These are phyloP conservation scores for Tineola bisselliella DNA, from an alignment of 2,888 invertebrate species.

Conservation along the genomic window DNA sequence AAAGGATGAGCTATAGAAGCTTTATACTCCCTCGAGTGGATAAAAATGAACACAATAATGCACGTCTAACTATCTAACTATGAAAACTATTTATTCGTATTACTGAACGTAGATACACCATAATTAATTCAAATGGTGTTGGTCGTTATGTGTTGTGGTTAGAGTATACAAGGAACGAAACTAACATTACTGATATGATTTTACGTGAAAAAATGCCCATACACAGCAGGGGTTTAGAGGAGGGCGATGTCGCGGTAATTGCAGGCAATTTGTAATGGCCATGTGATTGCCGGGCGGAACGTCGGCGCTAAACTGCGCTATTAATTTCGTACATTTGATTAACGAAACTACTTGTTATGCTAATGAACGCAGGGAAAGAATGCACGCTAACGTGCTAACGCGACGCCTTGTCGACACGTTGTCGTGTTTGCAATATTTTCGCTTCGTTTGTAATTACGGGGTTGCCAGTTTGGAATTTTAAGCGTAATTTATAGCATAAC, in stretches of 20 bases:
- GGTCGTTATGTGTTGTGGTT: neutral
- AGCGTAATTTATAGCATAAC: constrained; percentile 12
- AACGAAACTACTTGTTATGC: constrained; percentile 67
- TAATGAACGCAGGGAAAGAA: constrained; percentile 64
- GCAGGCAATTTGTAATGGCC: constrained; percentile 62
- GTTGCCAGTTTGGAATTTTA: constrained; percentile 18
- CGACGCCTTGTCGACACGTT: constrained; percentile 59
- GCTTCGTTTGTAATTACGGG: constrained; percentile 48
- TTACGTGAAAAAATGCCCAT: constrained; percentile 6
- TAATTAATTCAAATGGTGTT: too few species aligned
- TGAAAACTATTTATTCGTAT: neutral
- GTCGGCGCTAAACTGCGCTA: constrained; percentile 62
- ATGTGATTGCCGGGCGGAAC: constrained; percentile 62
- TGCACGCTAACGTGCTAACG: constrained; percentile 59
- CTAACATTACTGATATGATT: neutral
- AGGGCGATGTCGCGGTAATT: constrained; percentile 51
- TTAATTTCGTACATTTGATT: constrained; percentile 69
- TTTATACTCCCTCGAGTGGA: constrained; percentile 53
- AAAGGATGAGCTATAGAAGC: constrained; percentile 56
- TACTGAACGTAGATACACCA: neutral
- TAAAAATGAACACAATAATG: constrained; percentile 37
- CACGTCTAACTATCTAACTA: neutral
- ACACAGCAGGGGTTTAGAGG: constrained; percentile 22
- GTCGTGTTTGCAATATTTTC: constrained; percentile 57
- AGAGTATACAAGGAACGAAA: neutral